Evolutionary conservation across 2,113 vertebrate genomes (phyloP), one percentile per base, ranked within the genome.

Genomic region (Limnothrissa miodon): DNA sequence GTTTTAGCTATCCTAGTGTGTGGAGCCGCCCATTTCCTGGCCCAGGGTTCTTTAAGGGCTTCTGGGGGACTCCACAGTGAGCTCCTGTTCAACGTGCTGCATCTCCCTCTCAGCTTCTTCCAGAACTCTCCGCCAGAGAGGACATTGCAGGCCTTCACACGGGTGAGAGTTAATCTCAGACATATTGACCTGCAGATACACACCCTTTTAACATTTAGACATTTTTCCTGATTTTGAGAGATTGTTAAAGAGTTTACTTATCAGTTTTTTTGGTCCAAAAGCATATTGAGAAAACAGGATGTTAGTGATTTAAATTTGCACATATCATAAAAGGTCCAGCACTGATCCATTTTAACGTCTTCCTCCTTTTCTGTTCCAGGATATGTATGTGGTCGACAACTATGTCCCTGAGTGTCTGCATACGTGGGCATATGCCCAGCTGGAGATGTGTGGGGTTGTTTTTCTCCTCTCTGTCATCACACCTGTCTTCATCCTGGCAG

Each of bases 351-450:
- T 15, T 39, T n/a, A n/a, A n/a, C 9, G 17, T 19, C 81, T 4
- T 80, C 39, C 36, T 39, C 33, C 53, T 25, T 11, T 74, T 33
- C 45, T 48, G 17, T 88, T 86, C 53, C 78, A 93, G 92, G 91
- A 93, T 59, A 91, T 94, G 25, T 88, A 91, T 88, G 78, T 92
- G 66, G 85, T 92, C 88, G 93, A 94, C 10, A 0, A 90, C 9
- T 70, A 84, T 74, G 91, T 94, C 83, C 90, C 94, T 89, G 92
- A 92, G 83, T 92, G 91, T 44, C 78, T 94, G 78, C 83, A 88
- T 78, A 90, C 80, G 13, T 94, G 93, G 91, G 42, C 93, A n/a
- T 91, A 87, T 19, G 93, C 88, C 85, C 90, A 90, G 4, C 56
- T 94, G 83, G 91, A 92, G 83, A 88, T 94, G 80, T 51, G 85